phyloP scores from a whole-genome alignment of 2,113 vertebrate species.

The Pygoscelis antarcticus region DNA sequence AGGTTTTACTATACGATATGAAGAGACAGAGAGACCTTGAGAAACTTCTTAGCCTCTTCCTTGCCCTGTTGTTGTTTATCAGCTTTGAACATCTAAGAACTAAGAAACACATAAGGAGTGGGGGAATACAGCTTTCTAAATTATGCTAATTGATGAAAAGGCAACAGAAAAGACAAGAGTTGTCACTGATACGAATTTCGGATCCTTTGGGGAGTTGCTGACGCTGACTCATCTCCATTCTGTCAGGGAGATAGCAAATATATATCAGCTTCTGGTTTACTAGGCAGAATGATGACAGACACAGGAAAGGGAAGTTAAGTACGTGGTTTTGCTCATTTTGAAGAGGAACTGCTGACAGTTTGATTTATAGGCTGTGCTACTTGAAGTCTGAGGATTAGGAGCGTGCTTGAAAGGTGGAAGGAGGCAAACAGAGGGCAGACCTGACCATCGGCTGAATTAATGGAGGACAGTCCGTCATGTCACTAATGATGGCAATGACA shows the following conservation, averaged over 20 bases:
- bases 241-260: neutral
- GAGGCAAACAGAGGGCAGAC: neutral
- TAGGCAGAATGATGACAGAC: neutral
- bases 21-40: neutral
- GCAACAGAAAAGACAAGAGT: neutral
- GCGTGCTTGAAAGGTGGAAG: neutral
- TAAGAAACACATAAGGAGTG: neutral
- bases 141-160: neutral
- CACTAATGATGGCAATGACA: neutral
- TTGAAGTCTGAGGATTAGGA: neutral
- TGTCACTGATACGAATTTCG: neutral
- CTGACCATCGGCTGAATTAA: neutral
- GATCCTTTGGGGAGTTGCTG: neutral
- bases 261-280: neutral
- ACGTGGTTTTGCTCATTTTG: neutral
- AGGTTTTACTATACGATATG: fast-evolving
- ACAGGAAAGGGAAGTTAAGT: neutral
- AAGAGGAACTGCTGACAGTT: neutral
- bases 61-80: neutral
- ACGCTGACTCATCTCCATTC: neutral
- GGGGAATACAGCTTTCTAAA: neutral
- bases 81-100: neutral
- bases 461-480: neutral
- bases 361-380: neutral
- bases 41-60: neutral